A percentile compares a stretch with the other conserved stretches of the same genome.
phyloP scores from a whole-genome alignment of 2,113 vertebrate genomes.

The Melozone crissalis region DNA sequence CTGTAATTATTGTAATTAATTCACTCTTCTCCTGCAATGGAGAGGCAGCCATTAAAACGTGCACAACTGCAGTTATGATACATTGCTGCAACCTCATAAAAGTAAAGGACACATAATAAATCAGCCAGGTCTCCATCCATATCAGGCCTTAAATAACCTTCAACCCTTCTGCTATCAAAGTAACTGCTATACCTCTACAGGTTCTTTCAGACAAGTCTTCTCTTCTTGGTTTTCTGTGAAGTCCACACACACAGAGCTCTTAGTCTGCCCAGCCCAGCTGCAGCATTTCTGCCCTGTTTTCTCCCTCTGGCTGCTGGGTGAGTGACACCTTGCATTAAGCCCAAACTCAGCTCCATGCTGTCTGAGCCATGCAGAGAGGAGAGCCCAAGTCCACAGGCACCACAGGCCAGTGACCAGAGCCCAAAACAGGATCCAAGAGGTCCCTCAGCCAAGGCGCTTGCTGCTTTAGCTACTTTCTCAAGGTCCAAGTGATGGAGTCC shows the following conservation, averaged over 20 bases:
- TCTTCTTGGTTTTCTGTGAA: neutral
- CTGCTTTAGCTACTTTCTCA: neutral
- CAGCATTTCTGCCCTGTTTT: neutral
- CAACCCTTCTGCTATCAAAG: neutral
- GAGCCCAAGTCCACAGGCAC: neutral
- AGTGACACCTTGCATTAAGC: neutral
- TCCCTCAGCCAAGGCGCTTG: neutral
- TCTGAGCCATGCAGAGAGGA: neutral
- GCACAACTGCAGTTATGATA: neutral
- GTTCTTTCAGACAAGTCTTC: neutral
- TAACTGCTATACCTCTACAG: no score
- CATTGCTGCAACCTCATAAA: neutral
- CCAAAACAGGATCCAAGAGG: neutral
- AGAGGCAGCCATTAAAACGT: neutral
- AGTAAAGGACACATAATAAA: neutral
- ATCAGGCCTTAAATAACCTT: neutral
- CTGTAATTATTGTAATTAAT: neutral
- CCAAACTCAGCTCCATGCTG: neutral
- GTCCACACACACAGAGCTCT: neutral
- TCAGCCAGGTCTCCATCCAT: neutral
- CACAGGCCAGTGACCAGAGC: accelerated
- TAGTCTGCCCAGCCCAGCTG: neutral
- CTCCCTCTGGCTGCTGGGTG: neutral
- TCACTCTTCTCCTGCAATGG: neutral
- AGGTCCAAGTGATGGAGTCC: neutral